These are phyloP conservation scores for Callipepla squamata DNA, from an alignment of 2,113 vertebrate species.

Conservation along the genomic window DNA sequence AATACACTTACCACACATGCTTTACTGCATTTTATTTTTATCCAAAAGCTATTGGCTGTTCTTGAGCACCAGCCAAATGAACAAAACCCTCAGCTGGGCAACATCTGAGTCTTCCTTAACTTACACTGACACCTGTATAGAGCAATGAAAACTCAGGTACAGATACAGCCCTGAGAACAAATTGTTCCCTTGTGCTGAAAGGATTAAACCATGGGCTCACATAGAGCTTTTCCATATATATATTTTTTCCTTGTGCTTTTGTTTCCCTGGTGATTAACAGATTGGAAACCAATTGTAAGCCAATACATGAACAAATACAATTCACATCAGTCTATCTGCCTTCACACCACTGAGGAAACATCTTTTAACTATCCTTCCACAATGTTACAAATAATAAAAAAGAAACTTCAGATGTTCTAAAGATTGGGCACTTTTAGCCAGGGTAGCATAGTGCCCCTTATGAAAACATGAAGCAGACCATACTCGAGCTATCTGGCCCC, in stretches of 20 bases:
- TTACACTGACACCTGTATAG: neutral
- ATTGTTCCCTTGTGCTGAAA: neutral
- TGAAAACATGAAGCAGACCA: neutral
- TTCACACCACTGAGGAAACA: neutral
- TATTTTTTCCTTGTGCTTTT: neutral
- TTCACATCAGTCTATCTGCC: neutral
- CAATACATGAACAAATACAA: neutral
- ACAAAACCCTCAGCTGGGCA: neutral
- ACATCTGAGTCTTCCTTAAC: neutral
- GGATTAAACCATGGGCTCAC: neutral
- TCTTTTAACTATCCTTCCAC: neutral
- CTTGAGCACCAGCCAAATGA: neutral
- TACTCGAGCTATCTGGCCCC: neutral
- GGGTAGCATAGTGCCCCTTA: neutral
- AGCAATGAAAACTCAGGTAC: neutral
- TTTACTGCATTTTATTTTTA: neutral
- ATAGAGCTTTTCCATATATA: conserved; percentile 3
- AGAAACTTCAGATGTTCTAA: neutral
- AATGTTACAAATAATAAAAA: neutral
- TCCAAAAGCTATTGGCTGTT: neutral
- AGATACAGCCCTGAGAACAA: neutral
- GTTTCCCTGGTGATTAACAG: neutral
- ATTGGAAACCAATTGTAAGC: neutral
- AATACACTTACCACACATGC: neutral
- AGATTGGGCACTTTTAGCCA: neutral